Evolutionary conservation across 2,888 invertebrate genomes (phyloP), one percentile per base, ranked within the genome.

Genomic region (Anagyrus pseudococci): DNA sequence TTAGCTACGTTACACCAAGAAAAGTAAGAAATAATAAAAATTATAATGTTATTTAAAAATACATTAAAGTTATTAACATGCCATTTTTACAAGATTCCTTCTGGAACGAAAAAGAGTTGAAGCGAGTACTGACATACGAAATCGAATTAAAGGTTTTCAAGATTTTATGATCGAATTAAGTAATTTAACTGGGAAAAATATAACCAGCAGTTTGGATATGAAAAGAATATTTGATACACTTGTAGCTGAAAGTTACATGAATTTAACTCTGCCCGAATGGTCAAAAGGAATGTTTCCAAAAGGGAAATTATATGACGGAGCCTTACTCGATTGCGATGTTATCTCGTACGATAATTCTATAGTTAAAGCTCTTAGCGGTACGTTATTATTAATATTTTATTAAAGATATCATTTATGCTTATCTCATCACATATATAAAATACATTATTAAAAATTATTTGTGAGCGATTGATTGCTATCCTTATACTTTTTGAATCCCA

Each of bases 231-330:
- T 68, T 37, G 64, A 67, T 23, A 64, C 76, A 1, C 61, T 82
- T 10, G 71, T 70, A 63, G 73, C 77, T 4, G 71, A 84, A 83
- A 82, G 82, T 44, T 83, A 83, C 62, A 83, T 84, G 58, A 84
- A 84, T 80, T 82, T 84, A 67, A 79, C 83, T 3, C 83, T 83
- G 74, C 85, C 85, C 19, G 83, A 84, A 75, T 85, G 85, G 85
- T 83, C 83, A 15, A 83, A 83, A 71, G 82, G 82, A 53, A 83
- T 84, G 1, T 69, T 59, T 40, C 65, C 69, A 2, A 82, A 84
- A 64, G 82, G 84, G 78, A 82, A 82, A 79, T 73, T 85, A 3
- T 78, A 80, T 77, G 83, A 84, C 37, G 75, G 83, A 13, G 83
- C 83, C 1, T 76, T 81, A 58, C 67, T 84, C 67, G 84, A 84